Evolutionary conservation across 2,888 invertebrate species (phyloP), one percentile per base, ranked within the genome.

Genomic region (Nomada ruficornis): DNA sequence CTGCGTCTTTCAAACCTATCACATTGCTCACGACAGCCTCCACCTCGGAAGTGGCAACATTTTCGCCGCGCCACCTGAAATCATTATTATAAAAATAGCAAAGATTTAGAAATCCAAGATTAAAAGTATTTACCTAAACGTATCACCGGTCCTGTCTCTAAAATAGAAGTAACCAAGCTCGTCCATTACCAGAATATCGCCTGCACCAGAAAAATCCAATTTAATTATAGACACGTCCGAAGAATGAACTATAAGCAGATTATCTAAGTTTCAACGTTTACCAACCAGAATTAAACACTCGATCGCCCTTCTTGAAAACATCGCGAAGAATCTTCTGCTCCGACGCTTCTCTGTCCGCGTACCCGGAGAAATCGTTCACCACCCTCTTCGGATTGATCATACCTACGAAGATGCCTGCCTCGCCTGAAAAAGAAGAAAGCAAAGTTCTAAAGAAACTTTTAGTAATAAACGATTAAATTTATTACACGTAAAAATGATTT

Each of bases 31-130:
- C 95, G 13, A 98, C 96, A 73, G 97, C 97, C 94, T 99, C 99
- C 26, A 99, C 98, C 94, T 99, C 99, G 0, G 97, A 96, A 0
- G 99, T 99, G 77, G 99, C 97, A 0, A 99, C 98, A 93, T 99
- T 99, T 95, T 99, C 99, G 18, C 99, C 99, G 92, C 98, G 97
- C 98, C 98, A 98, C 90, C 97, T 95, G 29, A 7, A n/a, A 42
- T 9, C 13, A 54, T 13, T 52, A 76, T 54, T 29, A 13, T 2
- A 11, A 11, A 42, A 29, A n/a, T 36, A 13, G 15, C 5, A 47
- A 50, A 9, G 0, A 26, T 4, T 13, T 7, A 42, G n/a, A 26
- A 55, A 44, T 2, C 7, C 7, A 5, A 26, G 20, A 44, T 10
- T 29, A 29, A 42, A 44, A 59, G 57, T 9, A n/a, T 72, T 54